Evolutionary conservation across 2,113 vertebrate species (phyloP).

Genomic region (Tachysurus fulvidraco): DNA sequence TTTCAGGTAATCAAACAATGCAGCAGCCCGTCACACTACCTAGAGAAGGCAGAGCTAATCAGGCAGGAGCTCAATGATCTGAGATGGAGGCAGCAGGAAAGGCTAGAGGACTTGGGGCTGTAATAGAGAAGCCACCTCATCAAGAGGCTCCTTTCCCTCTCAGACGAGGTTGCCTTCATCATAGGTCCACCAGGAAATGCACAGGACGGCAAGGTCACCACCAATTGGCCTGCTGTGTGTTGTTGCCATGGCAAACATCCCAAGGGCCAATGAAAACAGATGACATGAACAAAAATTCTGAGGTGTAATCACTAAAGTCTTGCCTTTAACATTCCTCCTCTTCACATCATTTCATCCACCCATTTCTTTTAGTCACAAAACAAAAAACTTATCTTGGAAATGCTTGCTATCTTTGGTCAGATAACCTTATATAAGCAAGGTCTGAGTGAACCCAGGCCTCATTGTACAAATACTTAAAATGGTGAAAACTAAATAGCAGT

Average conservation of each 20-base stretch:
- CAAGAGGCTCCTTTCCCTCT: slow-evolving; percentile 86
- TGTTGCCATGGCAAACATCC: slow-evolving; percentile 92
- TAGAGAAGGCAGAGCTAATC: slow-evolving; percentile 84
- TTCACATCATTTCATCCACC: slow-evolving; percentile 61
- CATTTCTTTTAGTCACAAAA: slow-evolving; percentile 68
- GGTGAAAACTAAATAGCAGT: background rate
- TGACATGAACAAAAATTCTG: slow-evolving; percentile 84
- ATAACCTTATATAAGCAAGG: slow-evolving; percentile 86
- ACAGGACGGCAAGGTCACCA: slow-evolving; percentile 89
- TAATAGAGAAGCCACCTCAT: slow-evolving; percentile 95
- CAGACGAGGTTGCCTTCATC: slow-evolving; percentile 92
- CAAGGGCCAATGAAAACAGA: slow-evolving; percentile 89
- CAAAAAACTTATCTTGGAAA: slow-evolving; percentile 92
- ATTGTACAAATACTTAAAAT: background rate
- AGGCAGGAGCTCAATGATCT: slow-evolving; percentile 71
- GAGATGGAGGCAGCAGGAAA: slow-evolving; percentile 74
- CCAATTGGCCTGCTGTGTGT: slow-evolving; percentile 85
- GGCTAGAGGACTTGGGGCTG: slow-evolving; percentile 80
- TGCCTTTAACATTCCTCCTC: slow-evolving; percentile 69
- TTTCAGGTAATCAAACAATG: slow-evolving; percentile 84
- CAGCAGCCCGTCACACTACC: slow-evolving; percentile 80
- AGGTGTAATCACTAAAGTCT: slow-evolving; percentile 73
- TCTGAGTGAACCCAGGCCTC: slow-evolving; percentile 69
- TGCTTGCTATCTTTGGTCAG: slow-evolving; percentile 83
- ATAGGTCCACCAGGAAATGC: slow-evolving; percentile 88